Percentiles rank a stretch among this genome's conserved stretches.
Evolutionary conservation across 1,140 invertebrate genomes (phyloP).

Genomic region (Pemphigus obesinymphae): DNA sequence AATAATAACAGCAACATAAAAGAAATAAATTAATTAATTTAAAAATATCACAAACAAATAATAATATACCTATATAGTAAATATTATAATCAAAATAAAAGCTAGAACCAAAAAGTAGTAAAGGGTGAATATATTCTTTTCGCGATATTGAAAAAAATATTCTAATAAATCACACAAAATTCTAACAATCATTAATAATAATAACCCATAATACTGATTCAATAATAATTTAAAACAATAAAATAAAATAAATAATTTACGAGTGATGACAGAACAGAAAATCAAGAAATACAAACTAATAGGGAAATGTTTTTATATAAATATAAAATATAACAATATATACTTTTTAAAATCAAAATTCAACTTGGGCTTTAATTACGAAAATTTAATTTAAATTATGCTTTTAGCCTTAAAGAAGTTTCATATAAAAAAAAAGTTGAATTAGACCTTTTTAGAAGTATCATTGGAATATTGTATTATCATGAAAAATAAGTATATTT

Average conservation of each 20-base stretch:
- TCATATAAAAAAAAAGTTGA: too few relatives aligned
- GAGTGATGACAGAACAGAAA: neutral
- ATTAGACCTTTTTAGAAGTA: too few relatives aligned
- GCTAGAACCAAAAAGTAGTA: neutral
- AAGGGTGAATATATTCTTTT: neutral
- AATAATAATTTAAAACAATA: neutral
- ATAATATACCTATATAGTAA: too few relatives aligned
- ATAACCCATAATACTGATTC: neutral
- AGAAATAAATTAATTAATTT: neutral
- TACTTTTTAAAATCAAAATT: neutral
- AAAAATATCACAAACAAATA: neutral
- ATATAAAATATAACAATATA: neutral
- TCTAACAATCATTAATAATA: neutral
- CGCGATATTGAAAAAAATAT: neutral
- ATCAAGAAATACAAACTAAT: slow-evolving; percentile 5
- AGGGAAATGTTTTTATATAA: neutral
- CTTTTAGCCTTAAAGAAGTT: too few relatives aligned
- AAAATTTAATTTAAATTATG: neutral
- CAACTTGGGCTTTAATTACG: neutral
- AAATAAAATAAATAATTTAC: neutral
- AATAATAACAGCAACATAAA: neutral
- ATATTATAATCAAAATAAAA: neutral
- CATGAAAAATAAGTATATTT: neutral
- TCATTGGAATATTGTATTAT: too few relatives aligned
- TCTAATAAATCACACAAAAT: neutral